Evolutionary conservation across 2,888 invertebrate genomes (phyloP).

Genomic region (Tineola bisselliella): DNA sequence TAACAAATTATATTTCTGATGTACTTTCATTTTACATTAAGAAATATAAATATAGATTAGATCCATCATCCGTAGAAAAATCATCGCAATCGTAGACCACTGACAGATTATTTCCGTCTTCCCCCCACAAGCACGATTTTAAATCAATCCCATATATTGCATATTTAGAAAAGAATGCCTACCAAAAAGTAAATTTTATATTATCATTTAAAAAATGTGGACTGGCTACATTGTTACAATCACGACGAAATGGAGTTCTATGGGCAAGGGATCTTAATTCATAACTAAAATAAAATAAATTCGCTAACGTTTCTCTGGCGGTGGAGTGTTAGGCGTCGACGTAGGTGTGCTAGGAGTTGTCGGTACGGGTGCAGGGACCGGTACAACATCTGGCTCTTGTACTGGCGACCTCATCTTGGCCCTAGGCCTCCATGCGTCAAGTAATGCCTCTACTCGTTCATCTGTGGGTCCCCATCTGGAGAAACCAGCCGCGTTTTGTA

Average conservation of each 20-base stretch:
- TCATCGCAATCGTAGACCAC: no score
- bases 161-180: no score
- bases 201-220: no score
- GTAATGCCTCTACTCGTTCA: conserved; percentile 84
- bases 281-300: neutral
- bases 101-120: no score
- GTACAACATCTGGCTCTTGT: conserved; percentile 21
- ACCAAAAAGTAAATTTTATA: no score
- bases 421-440: conserved; percentile 88
- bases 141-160: no score
- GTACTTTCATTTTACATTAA: neutral
- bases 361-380: conserved; percentile 19
- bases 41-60: neutral
- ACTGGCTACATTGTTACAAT: no score
- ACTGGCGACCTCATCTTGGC: conserved; percentile 74
- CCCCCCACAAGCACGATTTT: no score
- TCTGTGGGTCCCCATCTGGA: conserved; percentile 94
- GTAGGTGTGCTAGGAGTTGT: neutral
- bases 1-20: neutral
- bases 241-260: no score
- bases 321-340: conserved; percentile 17
- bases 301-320: conserved; percentile 15
- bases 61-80: no score
- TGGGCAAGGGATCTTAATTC: neutral
- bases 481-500: conserved; percentile 92